phyloP scores from a whole-genome alignment of 2,888 invertebrate genomes.

The Sylvicola fuscatus region DNA sequence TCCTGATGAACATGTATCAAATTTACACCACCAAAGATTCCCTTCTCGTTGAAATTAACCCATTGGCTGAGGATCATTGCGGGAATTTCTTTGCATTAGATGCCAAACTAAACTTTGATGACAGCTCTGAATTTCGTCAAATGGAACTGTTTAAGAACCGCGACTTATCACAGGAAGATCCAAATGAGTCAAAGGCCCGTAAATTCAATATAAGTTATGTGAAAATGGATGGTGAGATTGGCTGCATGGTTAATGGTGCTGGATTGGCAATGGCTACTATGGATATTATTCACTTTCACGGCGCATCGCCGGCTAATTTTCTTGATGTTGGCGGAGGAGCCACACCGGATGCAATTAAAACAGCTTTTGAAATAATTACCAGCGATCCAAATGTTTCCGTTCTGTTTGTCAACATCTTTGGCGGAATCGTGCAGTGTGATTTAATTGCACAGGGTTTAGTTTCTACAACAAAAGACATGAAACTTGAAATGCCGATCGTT shows the following conservation, averaged over 20 bases:
- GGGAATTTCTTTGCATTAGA: constrained; percentile 26
- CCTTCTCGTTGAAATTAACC: background rate
- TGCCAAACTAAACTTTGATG: constrained; percentile 37
- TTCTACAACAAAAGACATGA: constrained; percentile 49
- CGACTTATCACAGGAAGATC: constrained; percentile 33
- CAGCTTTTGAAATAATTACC: constrained; percentile 83
- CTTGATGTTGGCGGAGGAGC: constrained; percentile 39
- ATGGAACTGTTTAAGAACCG: constrained; percentile 27
- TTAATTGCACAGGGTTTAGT: constrained; percentile 82
- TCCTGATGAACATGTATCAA: background rate
- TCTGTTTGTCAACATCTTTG: constrained; percentile 79
- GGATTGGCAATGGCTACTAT: constrained; percentile 42
- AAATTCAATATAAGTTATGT: constrained; percentile 34
- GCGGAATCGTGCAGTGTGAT: constrained; percentile 85
- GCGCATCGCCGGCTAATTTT: constrained; percentile 37
- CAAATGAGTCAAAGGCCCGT: constrained; percentile 30
- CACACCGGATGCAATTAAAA: constrained; percentile 31
- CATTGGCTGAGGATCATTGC: background rate
- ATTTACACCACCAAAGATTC: background rate
- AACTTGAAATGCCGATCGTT: constrained; percentile 58
- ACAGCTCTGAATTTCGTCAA: constrained; percentile 34
- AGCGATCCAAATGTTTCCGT: constrained; percentile 71
- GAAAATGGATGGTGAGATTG: constrained; percentile 32
- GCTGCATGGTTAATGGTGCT: constrained; percentile 38
- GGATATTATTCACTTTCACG: constrained; percentile 38